A percentile compares a stretch with the other conserved stretches of the same genome.
Conservation (phyloP, 2,113 vertebrate genomes). For the Thamnophis sirtalis region DNA sequence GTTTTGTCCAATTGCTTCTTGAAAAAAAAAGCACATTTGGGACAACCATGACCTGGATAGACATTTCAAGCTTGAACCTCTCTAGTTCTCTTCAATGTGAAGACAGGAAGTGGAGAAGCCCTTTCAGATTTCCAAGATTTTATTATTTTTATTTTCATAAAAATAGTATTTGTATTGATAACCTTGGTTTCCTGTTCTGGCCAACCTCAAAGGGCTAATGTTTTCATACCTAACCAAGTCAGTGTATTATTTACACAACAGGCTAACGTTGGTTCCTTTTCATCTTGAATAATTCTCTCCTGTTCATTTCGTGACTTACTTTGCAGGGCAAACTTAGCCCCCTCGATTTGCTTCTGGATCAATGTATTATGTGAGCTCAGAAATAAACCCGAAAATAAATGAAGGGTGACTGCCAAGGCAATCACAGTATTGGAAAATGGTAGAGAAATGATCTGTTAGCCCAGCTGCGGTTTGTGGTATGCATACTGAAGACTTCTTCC, state of each 20-base stretch:
- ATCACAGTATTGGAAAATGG: neutral
- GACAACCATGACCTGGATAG: no score
- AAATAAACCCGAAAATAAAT: neutral
- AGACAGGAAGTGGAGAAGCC: neutral
- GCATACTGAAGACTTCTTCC: neutral
- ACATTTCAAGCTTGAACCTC: neutral
- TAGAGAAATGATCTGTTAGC: neutral
- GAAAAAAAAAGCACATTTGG: no score
- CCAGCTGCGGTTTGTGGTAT: neutral
- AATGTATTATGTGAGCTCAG: neutral
- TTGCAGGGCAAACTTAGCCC: neutral
- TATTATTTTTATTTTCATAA: neutral
- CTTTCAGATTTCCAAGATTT: neutral
- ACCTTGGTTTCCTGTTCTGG: neutral
- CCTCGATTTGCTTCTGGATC: neutral
- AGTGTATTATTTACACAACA: neutral
- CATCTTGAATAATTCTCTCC: neutral
- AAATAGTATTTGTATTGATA: neutral
- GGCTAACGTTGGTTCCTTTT: neutral
- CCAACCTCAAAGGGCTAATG: neutral
- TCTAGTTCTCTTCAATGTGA: neutral
- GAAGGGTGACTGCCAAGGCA: neutral
- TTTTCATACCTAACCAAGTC: neutral
- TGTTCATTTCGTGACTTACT: neutral
- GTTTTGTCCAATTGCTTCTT: no score